Evolutionary conservation across 2,888 invertebrate species (phyloP).

Genomic region (Zelleria hepariella): DNA sequence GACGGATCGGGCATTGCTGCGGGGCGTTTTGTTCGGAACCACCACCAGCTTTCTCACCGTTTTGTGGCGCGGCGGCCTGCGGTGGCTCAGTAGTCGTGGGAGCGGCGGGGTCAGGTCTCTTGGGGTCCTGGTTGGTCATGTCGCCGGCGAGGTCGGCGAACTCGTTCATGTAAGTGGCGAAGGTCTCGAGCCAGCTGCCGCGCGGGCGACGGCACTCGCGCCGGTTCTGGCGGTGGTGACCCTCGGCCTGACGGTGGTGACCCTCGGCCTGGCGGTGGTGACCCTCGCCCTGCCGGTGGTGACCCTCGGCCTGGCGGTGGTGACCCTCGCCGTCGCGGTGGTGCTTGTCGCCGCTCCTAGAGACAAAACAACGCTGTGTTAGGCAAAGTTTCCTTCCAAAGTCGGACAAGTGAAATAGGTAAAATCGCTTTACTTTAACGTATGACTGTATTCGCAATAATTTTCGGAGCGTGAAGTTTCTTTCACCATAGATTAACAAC

Average conservation of each 20-base stretch:
- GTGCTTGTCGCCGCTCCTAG: slow-evolving; percentile 28
- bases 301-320: slow-evolving; percentile 19
- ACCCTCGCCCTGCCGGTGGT: slow-evolving; percentile 23
- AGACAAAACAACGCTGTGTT: neutral
- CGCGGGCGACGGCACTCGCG: slow-evolving; percentile 20
- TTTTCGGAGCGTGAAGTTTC: no score
- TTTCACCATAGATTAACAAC: no score
- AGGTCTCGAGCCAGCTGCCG: slow-evolving; percentile 59
- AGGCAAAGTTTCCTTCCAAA: no score
- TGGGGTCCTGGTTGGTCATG: slow-evolving; percentile 25
- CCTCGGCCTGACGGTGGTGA: slow-evolving; percentile 26
- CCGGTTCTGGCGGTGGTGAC: neutral
- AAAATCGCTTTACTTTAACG: no score
- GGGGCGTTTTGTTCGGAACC: slow-evolving; percentile 8
- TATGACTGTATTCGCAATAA: no score
- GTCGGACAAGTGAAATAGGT: no score
- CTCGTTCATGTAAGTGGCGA: slow-evolving; percentile 65
- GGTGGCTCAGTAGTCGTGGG: no score
- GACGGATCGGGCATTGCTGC: slow-evolving; percentile 8
- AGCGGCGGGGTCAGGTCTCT: slow-evolving; percentile 14
- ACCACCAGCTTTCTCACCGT: slow-evolving; percentile 5
- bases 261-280: slow-evolving; percentile 19
- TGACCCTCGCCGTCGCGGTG: slow-evolving; percentile 19
- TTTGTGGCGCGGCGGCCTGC: slow-evolving; percentile 9
- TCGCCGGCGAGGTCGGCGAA: slow-evolving; percentile 66